These are phyloP conservation scores for Anhinga anhinga DNA, from an alignment of 2,113 vertebrate genomes.

Conservation along the genomic window DNA sequence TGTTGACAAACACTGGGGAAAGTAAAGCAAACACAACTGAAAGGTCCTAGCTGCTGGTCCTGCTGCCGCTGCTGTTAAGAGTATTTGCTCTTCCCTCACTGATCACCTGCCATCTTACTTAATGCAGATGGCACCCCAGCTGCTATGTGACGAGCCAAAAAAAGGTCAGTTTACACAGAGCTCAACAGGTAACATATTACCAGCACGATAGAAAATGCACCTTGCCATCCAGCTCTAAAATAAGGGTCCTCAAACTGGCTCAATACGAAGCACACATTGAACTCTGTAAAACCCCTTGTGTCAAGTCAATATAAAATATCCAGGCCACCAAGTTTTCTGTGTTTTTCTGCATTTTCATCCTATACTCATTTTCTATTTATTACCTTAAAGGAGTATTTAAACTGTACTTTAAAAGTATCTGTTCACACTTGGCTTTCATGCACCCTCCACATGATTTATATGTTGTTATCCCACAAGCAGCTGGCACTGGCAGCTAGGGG, in stretches of 20 bases:
- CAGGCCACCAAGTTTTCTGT: not conserved
- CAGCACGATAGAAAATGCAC: not conserved
- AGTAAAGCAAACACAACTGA: slow-evolving; percentile 56
- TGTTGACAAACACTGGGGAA: slow-evolving; percentile 59
- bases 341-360: not conserved
- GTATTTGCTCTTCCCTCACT: slow-evolving; percentile 59
- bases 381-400: not conserved
- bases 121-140: slow-evolving; percentile 1
- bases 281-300: not conserved
- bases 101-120: slow-evolving; percentile 66
- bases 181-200: not conserved
- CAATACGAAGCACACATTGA: rapidly evolving
- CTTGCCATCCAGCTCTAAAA: not conserved
- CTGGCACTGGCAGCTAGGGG: not conserved
- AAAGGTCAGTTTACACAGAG: not conserved
- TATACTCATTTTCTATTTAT: not conserved
- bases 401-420: not conserved
- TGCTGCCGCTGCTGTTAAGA: slow-evolving; percentile 9
- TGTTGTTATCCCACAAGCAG: not conserved
- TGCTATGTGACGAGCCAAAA: not conserved
- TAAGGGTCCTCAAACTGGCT: not conserved
- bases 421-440: not conserved
- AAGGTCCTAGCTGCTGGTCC: slow-evolving; percentile 64
- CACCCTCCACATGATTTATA: rapidly evolving
- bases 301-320: not conserved